These are phyloP conservation scores for Sorex fumeus DNA, from an alignment of 2,113 vertebrate species.

Conservation along the genomic window DNA sequence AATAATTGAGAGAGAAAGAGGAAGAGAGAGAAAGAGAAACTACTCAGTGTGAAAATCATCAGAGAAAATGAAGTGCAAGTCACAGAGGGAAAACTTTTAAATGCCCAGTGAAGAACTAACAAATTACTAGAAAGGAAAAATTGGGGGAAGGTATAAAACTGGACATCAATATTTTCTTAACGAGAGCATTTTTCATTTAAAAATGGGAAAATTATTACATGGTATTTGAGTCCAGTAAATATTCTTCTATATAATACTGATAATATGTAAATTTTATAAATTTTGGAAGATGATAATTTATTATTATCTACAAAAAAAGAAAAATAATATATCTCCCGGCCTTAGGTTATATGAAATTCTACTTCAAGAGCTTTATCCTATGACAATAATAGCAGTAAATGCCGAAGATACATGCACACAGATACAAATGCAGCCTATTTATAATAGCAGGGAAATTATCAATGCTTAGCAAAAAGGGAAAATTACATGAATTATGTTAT, in stretches of 20 bases:
- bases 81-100: neutral
- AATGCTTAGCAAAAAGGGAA: neutral
- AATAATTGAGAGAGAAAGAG: too few relatives aligned
- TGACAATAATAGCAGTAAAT: neutral
- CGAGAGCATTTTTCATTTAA: neutral
- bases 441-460: neutral
- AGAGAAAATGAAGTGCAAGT: neutral
- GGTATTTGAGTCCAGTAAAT: too few relatives aligned
- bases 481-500: neutral
- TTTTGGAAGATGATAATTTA: neutral
- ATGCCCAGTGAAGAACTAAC: neutral
- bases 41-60: neutral
- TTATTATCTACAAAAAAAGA: neutral
- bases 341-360: neutral
- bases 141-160: too few relatives aligned
- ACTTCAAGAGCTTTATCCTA: neutral
- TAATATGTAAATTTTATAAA: conserved; percentile 6
- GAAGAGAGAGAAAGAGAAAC: neutral
- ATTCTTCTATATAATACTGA: neutral
- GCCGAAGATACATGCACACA: neutral
- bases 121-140: neutral
- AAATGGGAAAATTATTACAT: neutral
- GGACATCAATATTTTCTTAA: neutral
- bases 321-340: neutral
- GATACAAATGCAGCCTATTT: neutral